phyloP scores from a whole-genome alignment of 2,888 invertebrate genomes.

The Himalopsyche kuldschensis region DNA sequence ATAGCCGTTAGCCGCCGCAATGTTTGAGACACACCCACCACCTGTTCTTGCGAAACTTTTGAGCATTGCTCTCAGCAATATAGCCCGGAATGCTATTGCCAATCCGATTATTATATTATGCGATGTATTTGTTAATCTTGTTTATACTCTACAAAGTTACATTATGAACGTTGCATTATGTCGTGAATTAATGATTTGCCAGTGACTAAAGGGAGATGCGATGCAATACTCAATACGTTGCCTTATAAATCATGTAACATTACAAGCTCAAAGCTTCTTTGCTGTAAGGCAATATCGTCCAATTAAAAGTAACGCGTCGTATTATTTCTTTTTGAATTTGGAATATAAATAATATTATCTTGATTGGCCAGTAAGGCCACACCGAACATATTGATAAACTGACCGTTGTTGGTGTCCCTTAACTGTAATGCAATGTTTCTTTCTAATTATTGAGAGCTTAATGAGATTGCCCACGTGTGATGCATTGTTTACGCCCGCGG shows the following conservation, averaged over 20 bases:
- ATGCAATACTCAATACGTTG: too few relatives aligned
- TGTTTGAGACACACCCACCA: conserved; percentile 37
- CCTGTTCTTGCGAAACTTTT: conserved; percentile 35
- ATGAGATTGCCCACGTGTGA: background rate
- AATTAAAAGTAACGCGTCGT: too few relatives aligned
- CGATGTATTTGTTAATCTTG: conserved; percentile 28
- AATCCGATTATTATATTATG: conserved; percentile 31
- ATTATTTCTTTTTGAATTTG: too few relatives aligned
- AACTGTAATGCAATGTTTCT: too few relatives aligned
- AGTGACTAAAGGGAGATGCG: background rate
- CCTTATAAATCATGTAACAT: too few relatives aligned
- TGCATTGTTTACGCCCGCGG: background rate
- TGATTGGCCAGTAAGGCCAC: too few relatives aligned
- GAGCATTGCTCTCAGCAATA: conserved; percentile 30
- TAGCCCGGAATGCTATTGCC: conserved; percentile 37
- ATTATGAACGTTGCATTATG: conserved; percentile 3
- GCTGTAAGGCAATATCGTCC: too few relatives aligned
- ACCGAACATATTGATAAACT: too few relatives aligned
- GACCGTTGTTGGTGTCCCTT: too few relatives aligned
- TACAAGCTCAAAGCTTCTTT: too few relatives aligned
- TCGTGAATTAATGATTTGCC: background rate
- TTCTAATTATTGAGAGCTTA: background rate
- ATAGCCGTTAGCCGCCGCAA: conserved; percentile 19
- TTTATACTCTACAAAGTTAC: conserved; percentile 3
- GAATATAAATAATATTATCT: too few relatives aligned